phyloP scores from a whole-genome alignment of 1,140 invertebrate species.

The Leptopilina boulardi region DNA sequence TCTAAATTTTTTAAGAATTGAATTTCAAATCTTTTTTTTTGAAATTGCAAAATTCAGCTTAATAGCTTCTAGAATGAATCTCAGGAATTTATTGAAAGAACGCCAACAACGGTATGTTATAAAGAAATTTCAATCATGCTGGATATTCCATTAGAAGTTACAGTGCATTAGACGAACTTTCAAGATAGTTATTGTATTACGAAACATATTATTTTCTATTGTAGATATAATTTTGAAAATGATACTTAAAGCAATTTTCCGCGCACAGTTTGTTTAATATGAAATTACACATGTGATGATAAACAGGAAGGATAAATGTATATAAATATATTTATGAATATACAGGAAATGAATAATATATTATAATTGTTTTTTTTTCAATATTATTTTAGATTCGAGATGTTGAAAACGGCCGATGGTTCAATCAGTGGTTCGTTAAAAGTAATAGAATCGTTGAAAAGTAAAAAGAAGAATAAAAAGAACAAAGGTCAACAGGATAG shows the following conservation, averaged over 20 bases:
- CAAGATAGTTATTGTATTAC: neutral
- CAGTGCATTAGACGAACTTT: neutral
- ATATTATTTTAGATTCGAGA: constrained; percentile 83
- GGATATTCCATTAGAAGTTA: neutral
- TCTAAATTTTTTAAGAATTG: too few relatives aligned
- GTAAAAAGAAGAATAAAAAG: constrained; percentile 80
- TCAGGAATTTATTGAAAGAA: constrained; percentile 31
- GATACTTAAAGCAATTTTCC: neutral
- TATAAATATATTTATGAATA: too few relatives aligned
- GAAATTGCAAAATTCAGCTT: too few relatives aligned
- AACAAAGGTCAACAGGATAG: constrained; percentile 77
- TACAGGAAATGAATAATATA: too few relatives aligned
- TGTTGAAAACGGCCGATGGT: constrained; percentile 86
- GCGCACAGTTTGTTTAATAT: neutral
- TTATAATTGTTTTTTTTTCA: constrained; percentile 75
- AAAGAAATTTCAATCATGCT: neutral
- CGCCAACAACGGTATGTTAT: neutral
- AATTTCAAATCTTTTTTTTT: too few relatives aligned
- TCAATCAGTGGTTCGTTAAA: constrained; percentile 84
- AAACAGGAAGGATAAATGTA: neutral
- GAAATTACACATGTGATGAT: neutral
- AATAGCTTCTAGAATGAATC: too few relatives aligned
- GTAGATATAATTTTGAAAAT: too few relatives aligned
- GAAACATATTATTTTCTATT: neutral
- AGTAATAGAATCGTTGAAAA: constrained; percentile 81